These are phyloP conservation scores for Arothron firmamentum DNA, from an alignment of 2,113 vertebrate genomes.

Conservation along the genomic window DNA sequence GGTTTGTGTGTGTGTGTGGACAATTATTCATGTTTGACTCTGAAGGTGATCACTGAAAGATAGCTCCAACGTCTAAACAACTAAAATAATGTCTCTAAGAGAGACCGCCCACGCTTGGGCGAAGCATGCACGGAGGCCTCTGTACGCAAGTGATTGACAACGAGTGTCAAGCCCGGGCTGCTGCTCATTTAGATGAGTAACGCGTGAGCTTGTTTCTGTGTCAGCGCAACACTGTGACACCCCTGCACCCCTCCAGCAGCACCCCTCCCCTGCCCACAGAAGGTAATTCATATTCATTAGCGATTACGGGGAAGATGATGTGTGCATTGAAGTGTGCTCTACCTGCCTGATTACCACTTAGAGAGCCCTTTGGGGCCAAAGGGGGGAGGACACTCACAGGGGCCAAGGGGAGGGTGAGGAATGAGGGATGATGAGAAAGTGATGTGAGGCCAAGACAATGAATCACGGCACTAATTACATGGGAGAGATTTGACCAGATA, in stretches of 20 bases:
- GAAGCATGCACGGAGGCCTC: background rate
- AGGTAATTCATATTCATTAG: constrained; percentile 78
- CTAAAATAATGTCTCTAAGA: background rate
- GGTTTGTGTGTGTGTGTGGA: too few species aligned
- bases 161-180: constrained; percentile 38
- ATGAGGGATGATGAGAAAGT: constrained; percentile 34
- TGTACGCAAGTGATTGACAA: constrained; percentile 20
- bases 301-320: constrained; percentile 65
- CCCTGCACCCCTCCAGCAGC: constrained; percentile 1
- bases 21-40: too few species aligned
- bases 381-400: constrained; percentile 10
- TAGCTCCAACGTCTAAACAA: background rate
- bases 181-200: constrained; percentile 59
- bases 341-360: constrained; percentile 77
- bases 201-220: constrained; percentile 63
- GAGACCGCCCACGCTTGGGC: background rate
- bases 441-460: constrained; percentile 34
- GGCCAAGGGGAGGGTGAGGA: constrained; percentile 43
- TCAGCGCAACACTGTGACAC: constrained; percentile 53
- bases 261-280: constrained; percentile 44
- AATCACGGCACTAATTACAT: constrained; percentile 65
- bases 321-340: constrained; percentile 71
- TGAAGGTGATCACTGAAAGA: background rate
- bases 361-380: constrained; percentile 44
- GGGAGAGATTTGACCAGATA: constrained; percentile 70